A percentile compares a stretch with the other conserved stretches of the same genome.
phyloP scores from a whole-genome alignment of 2,797 vertebrate species.

The Danio tinwini region DNA sequence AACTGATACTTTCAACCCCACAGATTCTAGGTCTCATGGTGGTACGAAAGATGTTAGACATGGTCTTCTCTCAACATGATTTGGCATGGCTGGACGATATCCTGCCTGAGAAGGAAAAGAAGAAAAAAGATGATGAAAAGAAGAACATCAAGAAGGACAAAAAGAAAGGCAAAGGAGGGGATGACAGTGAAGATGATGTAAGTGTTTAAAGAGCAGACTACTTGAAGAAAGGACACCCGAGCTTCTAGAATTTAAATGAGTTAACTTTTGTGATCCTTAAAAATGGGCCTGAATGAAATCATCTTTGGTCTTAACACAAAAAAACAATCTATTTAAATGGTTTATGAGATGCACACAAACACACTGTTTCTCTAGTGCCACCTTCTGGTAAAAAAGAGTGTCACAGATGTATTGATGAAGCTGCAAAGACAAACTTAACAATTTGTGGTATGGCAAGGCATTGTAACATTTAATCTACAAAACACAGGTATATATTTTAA shows the following conservation, averaged over 20 bases:
- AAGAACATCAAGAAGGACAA: conserved; percentile 81
- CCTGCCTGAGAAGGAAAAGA: conserved; percentile 93
- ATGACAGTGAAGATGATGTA: conserved; percentile 81
- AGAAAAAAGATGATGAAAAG: conserved; percentile 86
- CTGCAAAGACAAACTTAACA: neutral
- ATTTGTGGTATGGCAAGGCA: too few species aligned
- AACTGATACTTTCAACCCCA: neutral
- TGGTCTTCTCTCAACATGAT: conserved; percentile 94
- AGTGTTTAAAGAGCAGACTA: conserved; percentile 7
- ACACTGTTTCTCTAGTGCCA: conserved; percentile 62
- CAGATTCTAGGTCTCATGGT: conserved; percentile 94
- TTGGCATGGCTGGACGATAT: conserved; percentile 96
- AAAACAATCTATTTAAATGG: neutral
- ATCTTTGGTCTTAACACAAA: neutral
- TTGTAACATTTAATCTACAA: too few species aligned
- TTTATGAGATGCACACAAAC: neutral
- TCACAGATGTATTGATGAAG: neutral
- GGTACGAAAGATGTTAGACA: conserved; percentile 89
- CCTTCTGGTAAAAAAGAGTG: conserved; percentile 58
- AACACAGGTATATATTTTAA: too few species aligned
- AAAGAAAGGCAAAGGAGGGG: conserved; percentile 77
- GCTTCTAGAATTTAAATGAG: neutral
- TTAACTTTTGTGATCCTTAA: conserved; percentile 1
- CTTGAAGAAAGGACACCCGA: neutral
- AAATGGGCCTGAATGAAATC: neutral